Evolutionary conservation across 2,797 vertebrate genomes (phyloP).

Genomic region (Tamandua tetradactyla): DNA sequence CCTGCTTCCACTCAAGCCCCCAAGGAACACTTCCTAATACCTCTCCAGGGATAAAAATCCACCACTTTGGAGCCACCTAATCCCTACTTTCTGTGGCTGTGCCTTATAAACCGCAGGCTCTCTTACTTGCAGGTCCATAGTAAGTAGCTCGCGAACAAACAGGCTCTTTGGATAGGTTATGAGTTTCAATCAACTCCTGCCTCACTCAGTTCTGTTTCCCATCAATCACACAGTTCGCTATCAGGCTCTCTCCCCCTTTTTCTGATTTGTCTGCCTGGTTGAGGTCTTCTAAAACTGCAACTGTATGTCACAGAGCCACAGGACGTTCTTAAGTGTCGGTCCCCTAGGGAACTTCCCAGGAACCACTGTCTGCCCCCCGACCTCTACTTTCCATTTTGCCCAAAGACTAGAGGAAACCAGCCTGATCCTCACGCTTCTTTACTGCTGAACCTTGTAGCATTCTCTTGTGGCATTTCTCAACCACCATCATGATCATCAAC

Average conservation of each 20-base stretch:
- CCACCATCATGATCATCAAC: not conserved
- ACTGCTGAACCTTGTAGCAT: not conserved
- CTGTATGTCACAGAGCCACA: not conserved
- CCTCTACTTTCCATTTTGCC: not conserved
- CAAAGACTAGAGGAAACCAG: not conserved
- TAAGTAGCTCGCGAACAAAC: not conserved
- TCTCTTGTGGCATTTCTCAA: not conserved
- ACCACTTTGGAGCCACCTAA: not conserved
- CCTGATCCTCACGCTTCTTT: not conserved
- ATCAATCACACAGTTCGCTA: not conserved
- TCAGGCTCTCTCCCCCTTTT: not conserved
- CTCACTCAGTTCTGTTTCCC: not conserved
- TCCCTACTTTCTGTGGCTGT: not conserved
- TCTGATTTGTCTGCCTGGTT: not conserved
- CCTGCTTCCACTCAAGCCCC: not conserved
- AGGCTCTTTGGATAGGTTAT: not conserved
- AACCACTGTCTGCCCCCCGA: not conserved
- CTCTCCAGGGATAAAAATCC: not conserved
- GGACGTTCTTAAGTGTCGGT: not conserved
- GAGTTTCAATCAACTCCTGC: not conserved
- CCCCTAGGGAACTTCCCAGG: not conserved
- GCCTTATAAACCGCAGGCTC: not conserved
- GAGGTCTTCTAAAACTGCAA: not conserved
- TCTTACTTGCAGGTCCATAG: not conserved
- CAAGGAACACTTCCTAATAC: not conserved